Conservation (phyloP, 2,797 vertebrate species). For the Dendrocincla fuliginosa region DNA sequence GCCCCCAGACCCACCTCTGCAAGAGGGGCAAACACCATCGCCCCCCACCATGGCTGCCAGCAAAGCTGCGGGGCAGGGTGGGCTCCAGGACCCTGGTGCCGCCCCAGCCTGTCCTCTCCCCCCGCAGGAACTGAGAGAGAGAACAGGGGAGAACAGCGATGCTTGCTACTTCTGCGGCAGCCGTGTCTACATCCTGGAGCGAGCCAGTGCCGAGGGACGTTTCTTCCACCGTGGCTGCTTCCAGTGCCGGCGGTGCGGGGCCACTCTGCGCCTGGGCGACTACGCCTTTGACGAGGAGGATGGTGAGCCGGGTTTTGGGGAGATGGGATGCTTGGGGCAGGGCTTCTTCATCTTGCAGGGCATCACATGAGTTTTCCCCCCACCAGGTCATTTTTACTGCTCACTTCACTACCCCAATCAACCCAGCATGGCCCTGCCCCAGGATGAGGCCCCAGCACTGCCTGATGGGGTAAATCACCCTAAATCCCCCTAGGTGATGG, state of each 20-base stretch:
- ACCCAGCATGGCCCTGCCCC: background rate
- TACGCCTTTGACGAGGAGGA: constrained; percentile 81
- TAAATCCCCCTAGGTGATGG: background rate
- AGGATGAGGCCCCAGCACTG: accelerated
- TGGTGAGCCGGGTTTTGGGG: constrained; percentile 73
- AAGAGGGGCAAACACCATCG: background rate
- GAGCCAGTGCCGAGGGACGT: constrained; percentile 85
- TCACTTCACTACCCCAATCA: constrained; percentile 66
- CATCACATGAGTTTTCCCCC: accelerated
- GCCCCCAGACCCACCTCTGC: background rate
- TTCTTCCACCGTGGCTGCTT: constrained; percentile 96
- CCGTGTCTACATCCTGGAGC: constrained; percentile 88
- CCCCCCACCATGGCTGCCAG: background rate
- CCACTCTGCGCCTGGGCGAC: constrained; percentile 86
- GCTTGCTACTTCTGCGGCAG: constrained; percentile 87
- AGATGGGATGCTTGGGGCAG: background rate
- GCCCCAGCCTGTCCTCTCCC: background rate
- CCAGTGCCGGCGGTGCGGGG: constrained; percentile 82
- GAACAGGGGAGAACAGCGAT: constrained; percentile 69
- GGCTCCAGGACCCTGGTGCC: background rate
- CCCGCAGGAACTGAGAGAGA: background rate
- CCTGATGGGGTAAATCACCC: background rate
- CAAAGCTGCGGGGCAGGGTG: background rate
- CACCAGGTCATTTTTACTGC: constrained; percentile 77
- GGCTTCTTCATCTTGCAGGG: background rate